Percentiles rank a stretch among this genome's conserved stretches.
Evolutionary conservation across 2,888 invertebrate species (phyloP).

Genomic region (Villa cingulata): DNA sequence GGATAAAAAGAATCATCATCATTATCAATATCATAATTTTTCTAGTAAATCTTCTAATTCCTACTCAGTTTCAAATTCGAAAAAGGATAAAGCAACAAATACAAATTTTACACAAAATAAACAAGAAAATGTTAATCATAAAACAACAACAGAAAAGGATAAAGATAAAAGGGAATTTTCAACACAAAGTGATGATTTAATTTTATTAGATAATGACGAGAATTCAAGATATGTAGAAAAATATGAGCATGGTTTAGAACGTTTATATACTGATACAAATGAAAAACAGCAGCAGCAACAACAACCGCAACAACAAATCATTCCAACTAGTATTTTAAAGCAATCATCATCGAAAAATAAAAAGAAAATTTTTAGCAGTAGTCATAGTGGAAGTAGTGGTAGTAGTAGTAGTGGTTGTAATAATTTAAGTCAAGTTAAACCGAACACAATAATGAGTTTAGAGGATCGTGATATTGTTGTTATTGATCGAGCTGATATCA

Average conservation of each 20-base stretch:
- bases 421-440: slow-evolving; percentile 14
- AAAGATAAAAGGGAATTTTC: neutral
- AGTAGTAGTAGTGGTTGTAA: slow-evolving; percentile 7
- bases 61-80: slow-evolving; percentile 3
- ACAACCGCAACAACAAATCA: slow-evolving; percentile 10
- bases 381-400: neutral
- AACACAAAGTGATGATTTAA: slow-evolving; percentile 11
- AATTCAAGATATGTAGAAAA: slow-evolving; percentile 20
- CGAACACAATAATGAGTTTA: slow-evolving; percentile 21
- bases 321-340: slow-evolving; percentile 20
- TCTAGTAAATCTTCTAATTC: slow-evolving; percentile 4
- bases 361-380: slow-evolving; percentile 5
- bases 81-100: slow-evolving; percentile 13
- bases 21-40: neutral
- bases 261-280: neutral
- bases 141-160: slow-evolving; percentile 2
- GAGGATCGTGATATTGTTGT: slow-evolving; percentile 28
- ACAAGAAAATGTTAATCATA: neutral
- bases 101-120: slow-evolving; percentile 8
- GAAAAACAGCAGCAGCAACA: neutral
- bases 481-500: slow-evolving; percentile 27
- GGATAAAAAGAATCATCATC: slow-evolving; percentile 1
- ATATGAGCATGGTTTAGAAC: slow-evolving; percentile 20
- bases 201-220: slow-evolving; percentile 19
- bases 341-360: slow-evolving; percentile 10